phyloP scores from a whole-genome alignment of 2,113 vertebrate species.

The Xiphias gladius region DNA sequence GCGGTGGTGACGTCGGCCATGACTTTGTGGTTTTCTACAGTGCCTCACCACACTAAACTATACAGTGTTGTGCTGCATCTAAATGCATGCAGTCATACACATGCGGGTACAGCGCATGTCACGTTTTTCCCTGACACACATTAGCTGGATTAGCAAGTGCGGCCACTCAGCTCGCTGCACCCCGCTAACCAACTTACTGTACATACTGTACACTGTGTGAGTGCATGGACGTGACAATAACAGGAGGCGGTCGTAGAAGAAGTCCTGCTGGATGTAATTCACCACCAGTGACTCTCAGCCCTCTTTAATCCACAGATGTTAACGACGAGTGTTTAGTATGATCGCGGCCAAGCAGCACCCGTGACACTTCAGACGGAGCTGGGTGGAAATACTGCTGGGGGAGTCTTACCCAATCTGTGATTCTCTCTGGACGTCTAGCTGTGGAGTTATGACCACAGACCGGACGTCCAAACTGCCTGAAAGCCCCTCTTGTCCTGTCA shows the following conservation, averaged over 20 bases:
- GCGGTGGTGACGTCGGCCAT: too few relatives aligned
- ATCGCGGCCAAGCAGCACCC: not conserved
- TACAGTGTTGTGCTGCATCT: not conserved
- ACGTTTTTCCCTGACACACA: not conserved
- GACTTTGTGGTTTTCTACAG: too few relatives aligned
- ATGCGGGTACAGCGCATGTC: too few relatives aligned
- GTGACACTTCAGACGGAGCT: not conserved
- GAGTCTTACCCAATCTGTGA: not conserved
- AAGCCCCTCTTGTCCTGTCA: constrained; percentile 29
- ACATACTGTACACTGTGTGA: not conserved
- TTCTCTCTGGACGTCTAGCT: constrained; percentile 8
- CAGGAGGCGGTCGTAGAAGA: not conserved
- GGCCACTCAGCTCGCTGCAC: constrained; percentile 5
- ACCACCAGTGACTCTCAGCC: not conserved
- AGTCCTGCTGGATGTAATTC: constrained; percentile 11
- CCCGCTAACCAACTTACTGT: not conserved
- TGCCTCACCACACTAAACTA: too few relatives aligned
- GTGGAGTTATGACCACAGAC: constrained; percentile 33
- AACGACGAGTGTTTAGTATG: not conserved
- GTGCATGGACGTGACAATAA: not conserved
- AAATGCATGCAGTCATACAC: too few relatives aligned
- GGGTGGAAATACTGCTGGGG: not conserved
- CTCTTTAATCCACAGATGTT: constrained; percentile 17
- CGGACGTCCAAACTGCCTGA: not conserved
- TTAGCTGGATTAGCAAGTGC: constrained; percentile 4